phyloP scores from a whole-genome alignment of 2,113 vertebrate genomes.

The Seriola quinqueradiata region DNA sequence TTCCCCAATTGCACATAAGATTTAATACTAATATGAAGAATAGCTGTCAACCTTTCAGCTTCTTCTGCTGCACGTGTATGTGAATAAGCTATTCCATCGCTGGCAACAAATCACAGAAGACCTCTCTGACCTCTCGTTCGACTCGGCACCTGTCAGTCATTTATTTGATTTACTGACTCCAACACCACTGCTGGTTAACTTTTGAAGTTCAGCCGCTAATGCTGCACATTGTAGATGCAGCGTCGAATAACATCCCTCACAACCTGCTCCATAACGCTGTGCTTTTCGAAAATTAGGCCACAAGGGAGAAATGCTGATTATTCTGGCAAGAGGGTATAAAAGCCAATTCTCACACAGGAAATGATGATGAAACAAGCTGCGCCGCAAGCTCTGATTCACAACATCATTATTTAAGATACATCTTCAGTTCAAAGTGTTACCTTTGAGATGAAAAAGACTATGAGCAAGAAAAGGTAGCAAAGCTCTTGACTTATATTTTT shows the following conservation, averaged over 20 bases:
- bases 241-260: constrained; percentile 20
- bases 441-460: constrained; percentile 40
- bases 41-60: constrained; percentile 31
- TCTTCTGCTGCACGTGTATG: not conserved
- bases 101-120: constrained; percentile 50
- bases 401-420: constrained; percentile 50
- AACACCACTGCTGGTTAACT: constrained; percentile 36
- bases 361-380: constrained; percentile 38
- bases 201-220: constrained; percentile 38
- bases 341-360: constrained; percentile 44
- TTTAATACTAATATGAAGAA: constrained; percentile 7
- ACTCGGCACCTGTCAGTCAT: constrained; percentile 55
- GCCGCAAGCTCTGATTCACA: constrained; percentile 18
- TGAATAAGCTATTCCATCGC: constrained; percentile 28
- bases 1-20: not conserved
- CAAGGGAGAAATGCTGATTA: constrained; percentile 45
- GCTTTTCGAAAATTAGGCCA: constrained; percentile 50
- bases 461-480: constrained; percentile 20
- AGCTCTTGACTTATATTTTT: constrained; percentile 26
- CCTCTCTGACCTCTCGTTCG: constrained; percentile 49
- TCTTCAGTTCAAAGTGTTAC: constrained; percentile 49
- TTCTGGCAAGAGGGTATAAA: constrained; percentile 24
- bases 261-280: constrained; percentile 27
- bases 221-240: not conserved
- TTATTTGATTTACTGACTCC: constrained; percentile 22